Percentiles rank a stretch among this genome's conserved stretches.
Evolutionary conservation across 2,113 vertebrate species (phyloP).

Genomic region (Tapirus terrestris): DNA sequence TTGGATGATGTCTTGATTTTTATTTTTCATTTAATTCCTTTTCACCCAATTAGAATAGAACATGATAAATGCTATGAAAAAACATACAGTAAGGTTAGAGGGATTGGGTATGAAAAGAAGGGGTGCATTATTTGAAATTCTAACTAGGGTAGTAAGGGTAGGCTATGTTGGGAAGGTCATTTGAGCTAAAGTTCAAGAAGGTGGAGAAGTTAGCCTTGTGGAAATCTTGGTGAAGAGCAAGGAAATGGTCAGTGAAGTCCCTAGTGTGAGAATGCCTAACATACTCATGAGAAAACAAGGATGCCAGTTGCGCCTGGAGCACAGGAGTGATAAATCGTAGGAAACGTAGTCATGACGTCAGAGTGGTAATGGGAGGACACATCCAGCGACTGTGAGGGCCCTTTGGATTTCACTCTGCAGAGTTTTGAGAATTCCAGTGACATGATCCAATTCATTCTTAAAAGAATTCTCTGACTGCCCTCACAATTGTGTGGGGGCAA

Average conservation of each 20-base stretch:
- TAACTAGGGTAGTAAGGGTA: background rate
- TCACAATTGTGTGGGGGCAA: fast-evolving
- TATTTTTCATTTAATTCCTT: background rate
- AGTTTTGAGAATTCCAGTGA: background rate
- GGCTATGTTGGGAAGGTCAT: too few species aligned
- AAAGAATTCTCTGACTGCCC: background rate
- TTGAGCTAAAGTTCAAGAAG: background rate
- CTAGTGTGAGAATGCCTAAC: fast-evolving
- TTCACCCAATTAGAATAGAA: background rate
- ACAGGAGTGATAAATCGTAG: fast-evolving
- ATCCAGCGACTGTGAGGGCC: fast-evolving
- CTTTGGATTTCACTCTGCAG: background rate
- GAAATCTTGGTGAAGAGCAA: background rate
- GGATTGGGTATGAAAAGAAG: background rate
- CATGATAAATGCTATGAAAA: background rate
- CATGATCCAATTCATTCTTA: background rate
- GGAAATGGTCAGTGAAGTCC: background rate
- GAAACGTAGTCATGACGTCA: background rate
- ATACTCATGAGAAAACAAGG: too few species aligned
- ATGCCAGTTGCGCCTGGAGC: background rate
- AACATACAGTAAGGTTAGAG: background rate
- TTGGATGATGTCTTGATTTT: background rate
- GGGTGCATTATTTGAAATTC: background rate
- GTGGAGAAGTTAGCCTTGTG: background rate
- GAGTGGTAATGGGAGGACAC: background rate